Evolutionary conservation across 2,888 invertebrate genomes (phyloP).

Genomic region (Mellilla xanthometata): DNA sequence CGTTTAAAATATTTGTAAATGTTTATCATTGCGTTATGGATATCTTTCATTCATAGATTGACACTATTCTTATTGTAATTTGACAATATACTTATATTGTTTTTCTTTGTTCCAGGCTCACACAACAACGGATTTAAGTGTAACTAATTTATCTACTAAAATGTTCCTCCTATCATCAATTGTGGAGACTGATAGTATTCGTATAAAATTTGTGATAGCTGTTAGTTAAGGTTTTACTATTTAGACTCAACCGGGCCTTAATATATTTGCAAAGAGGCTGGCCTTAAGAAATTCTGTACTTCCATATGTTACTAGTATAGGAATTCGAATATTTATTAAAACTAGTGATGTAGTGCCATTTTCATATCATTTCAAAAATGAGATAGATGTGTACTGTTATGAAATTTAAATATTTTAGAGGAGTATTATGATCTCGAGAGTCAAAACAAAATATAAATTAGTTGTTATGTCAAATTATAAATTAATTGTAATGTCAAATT

Average conservation of each 20-base stretch:
- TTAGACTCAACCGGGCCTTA: constrained; percentile 17
- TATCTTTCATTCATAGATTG: no score
- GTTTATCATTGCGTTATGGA: no score
- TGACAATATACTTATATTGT: neutral
- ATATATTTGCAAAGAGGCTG: constrained; percentile 18
- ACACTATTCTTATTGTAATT: no score
- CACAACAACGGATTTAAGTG: constrained; percentile 38
- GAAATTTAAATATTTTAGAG: constrained; percentile 20
- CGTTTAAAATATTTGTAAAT: no score
- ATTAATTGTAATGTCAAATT: constrained; percentile 21
- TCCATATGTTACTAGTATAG: constrained; percentile 20
- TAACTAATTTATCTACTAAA: constrained; percentile 24
- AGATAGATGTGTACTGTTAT: constrained; percentile 33
- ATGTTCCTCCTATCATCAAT: constrained; percentile 54
- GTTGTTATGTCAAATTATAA: constrained; percentile 26
- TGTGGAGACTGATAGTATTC: constrained; percentile 76
- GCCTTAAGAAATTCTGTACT: constrained; percentile 20
- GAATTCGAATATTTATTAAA: constrained; percentile 24
- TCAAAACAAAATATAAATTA: constrained; percentile 29
- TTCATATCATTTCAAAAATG: constrained; percentile 40
- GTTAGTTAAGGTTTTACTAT: constrained; percentile 39
- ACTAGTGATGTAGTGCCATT: constrained; percentile 30
- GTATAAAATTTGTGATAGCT: constrained; percentile 61
- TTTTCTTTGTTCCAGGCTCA: constrained; percentile 53
- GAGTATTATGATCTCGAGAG: constrained; percentile 44